Evolutionary conservation across 1,140 invertebrate species (phyloP).

Genomic region (Ooceraea biroi): DNA sequence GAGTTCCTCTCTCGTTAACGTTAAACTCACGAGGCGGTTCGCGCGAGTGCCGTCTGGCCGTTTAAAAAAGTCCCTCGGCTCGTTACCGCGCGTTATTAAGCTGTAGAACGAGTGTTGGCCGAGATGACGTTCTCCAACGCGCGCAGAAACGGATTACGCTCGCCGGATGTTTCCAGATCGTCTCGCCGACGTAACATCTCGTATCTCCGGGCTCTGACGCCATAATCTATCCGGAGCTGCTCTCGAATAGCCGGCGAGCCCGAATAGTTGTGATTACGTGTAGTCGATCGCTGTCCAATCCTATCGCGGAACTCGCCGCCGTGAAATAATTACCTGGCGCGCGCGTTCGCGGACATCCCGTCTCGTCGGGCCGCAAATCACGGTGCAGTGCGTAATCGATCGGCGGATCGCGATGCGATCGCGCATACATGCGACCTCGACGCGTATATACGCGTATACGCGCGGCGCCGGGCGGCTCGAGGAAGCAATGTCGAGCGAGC

Average conservation of each 20-base stretch:
- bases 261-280: conserved; percentile 48
- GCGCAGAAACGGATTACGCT: conserved; percentile 26
- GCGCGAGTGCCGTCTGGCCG: not conserved
- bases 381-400: conserved; percentile 47
- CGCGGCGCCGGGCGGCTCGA: conserved; percentile 28
- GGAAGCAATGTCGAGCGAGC: conserved; percentile 29
- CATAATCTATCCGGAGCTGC: conserved; percentile 29
- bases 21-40: not conserved
- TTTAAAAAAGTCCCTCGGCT: not conserved
- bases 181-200: not conserved
- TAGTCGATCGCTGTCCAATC: conserved; percentile 42
- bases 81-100: conserved; percentile 11
- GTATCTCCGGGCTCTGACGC: not conserved
- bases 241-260: conserved; percentile 6
- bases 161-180: not conserved
- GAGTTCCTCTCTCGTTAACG: not conserved
- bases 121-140: conserved; percentile 10
- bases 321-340: conserved; percentile 49
- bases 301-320: conserved; percentile 34
- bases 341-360: conserved; percentile 10
- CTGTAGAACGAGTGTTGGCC: not conserved
- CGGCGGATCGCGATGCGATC: conserved; percentile 24
- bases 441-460: no score
- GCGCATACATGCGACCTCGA: conserved; percentile 5
- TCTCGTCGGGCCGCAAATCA: conserved; percentile 18